These are phyloP conservation scores for Aphyosemion australe DNA, from an alignment of 2,113 vertebrate species.

Conservation along the genomic window DNA sequence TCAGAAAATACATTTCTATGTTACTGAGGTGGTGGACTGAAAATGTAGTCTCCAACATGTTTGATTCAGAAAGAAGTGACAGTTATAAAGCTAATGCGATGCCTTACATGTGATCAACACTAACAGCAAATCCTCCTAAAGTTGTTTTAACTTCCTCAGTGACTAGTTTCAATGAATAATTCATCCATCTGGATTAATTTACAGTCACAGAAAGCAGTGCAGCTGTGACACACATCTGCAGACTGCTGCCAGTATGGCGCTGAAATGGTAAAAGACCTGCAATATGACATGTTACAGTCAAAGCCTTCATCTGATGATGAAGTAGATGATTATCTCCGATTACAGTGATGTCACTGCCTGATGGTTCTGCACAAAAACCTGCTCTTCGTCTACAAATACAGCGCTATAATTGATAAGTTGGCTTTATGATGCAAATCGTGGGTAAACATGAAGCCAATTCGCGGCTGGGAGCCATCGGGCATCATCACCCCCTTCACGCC, in stretches of 20 bases:
- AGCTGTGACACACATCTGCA: background rate
- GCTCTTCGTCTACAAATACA: no score
- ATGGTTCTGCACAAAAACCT: background rate
- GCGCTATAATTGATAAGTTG: no score
- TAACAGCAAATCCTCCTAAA: no score
- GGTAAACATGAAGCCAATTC: background rate
- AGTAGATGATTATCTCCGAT: background rate
- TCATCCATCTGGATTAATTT: background rate
- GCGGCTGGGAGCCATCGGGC: conserved; percentile 16
- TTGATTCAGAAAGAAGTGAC: no score
- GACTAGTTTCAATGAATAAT: background rate
- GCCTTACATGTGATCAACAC: no score
- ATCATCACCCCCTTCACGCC: conserved; percentile 41
- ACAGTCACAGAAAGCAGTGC: background rate
- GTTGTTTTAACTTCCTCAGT: background rate
- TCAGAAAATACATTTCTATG: background rate
- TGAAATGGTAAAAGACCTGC: background rate
- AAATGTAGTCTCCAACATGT: background rate
- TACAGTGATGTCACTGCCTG: background rate
- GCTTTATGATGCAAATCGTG: background rate
- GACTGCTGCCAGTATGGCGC: background rate
- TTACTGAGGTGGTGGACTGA: background rate
- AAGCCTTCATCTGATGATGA: background rate
- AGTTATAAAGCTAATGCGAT: no score
- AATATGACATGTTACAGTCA: background rate